Conservation (phyloP, 1,140 invertebrate genomes). For the Tetramorium simillimum region DNA sequence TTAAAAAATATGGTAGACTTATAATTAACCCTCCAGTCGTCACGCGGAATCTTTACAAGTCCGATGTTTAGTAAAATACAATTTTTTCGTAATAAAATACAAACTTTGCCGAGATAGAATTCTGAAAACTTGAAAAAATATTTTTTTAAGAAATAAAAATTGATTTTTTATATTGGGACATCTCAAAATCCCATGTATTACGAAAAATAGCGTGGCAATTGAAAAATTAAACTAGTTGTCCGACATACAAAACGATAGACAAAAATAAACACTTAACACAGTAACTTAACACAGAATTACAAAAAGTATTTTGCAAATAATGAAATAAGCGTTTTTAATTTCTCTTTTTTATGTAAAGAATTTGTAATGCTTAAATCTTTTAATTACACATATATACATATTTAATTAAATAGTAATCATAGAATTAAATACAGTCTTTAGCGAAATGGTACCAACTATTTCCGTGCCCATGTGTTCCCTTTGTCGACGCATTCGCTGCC, state of each 20-base stretch:
- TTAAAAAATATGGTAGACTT: not conserved
- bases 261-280: not conserved
- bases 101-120: no score
- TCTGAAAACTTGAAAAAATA: no score
- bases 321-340: not conserved
- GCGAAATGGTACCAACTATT: constrained; percentile 19
- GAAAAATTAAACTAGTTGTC: no score
- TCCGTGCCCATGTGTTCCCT: not conserved
- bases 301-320: not conserved
- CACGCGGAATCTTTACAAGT: no score
- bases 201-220: no score
- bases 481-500: not conserved
- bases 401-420: no score
- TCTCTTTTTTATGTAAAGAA: not conserved
- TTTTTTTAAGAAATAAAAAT: no score
- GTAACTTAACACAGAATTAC: not conserved
- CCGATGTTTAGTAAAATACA: no score
- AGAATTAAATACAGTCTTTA: constrained; percentile 9
- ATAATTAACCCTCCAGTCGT: not conserved
- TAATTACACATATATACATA: not conserved
- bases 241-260: no score
- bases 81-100: no score
- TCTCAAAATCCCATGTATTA: no score
- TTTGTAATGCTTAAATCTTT: not conserved
- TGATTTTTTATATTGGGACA: no score